Evolutionary conservation across 2,797 vertebrate species (phyloP), one percentile per base, ranked within the genome.

Genomic region (Rallus crepitans): DNA sequence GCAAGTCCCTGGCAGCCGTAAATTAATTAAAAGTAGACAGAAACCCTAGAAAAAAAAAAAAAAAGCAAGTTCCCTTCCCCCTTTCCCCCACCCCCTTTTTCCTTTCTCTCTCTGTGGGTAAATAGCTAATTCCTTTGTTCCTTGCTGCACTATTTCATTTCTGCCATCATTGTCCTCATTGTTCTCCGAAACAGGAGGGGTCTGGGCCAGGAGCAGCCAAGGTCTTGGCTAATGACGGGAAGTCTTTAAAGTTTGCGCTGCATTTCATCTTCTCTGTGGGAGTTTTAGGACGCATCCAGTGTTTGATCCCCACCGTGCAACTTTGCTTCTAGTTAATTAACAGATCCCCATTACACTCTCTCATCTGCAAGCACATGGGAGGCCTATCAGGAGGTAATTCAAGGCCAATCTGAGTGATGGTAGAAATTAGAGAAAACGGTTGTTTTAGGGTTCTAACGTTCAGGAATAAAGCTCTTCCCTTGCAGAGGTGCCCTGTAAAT

Each of bases 181-280:
- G 98, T 99, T 98, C 97, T 97, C 95, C 30, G 92, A 97, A 98
- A 98, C 98, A 98, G 98, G 98, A 99, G 98, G 98, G 98, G 98
- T 98, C 98, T 98, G 98, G 98, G 98, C 98, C 98, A 98, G 98
- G 93, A 98, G 98, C 98, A 98, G 98, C 99, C 98, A 98, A 98
- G 98, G 99, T 99, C 99, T 98, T 98, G 97, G 98, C 99, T 99
- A 99, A 99, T 99, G 99, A 99, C 99, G 99, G 99, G 99, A 99
- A 99, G 99, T 99, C 99, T 99, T 99, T 99, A 99, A 99, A 99
- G 99, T 99, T 98, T 98, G 98, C 98, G 96, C 98, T 95, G 98
- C 98, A 99, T 99, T 99, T 99, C 99, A 99, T 99, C 98, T 99
- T 98, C 99, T 98, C 98, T 97, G 98, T 98, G 98, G 99, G 99